Evolutionary conservation across 1,140 invertebrate genomes (phyloP).

Genomic region (Zaprionus tsacasi): DNA sequence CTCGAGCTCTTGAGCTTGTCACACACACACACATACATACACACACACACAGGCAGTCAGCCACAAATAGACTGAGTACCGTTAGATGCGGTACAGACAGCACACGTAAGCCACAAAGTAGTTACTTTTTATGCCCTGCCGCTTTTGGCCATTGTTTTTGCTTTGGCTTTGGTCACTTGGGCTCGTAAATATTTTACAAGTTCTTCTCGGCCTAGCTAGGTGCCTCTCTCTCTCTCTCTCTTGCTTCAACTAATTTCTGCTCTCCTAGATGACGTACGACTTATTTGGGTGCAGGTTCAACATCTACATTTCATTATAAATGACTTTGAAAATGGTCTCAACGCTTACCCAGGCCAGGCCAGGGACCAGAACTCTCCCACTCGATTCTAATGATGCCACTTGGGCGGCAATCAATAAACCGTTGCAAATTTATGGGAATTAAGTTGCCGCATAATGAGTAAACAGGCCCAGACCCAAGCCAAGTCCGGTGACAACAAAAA

Average conservation of each 20-base stretch:
- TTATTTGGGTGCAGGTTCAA: constrained; percentile 51
- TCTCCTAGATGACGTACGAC: constrained; percentile 69
- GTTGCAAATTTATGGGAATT: constrained; percentile 50
- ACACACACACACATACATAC: constrained; percentile 23
- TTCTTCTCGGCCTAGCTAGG: constrained; percentile 32
- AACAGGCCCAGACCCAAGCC: constrained; percentile 10
- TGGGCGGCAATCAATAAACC: constrained; percentile 51
- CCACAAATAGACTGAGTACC: constrained; percentile 7
- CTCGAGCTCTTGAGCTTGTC: constrained; percentile 34
- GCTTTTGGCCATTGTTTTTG: constrained; percentile 56
- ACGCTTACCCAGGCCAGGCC: neutral
- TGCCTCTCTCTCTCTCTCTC: neutral
- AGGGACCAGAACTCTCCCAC: neutral
- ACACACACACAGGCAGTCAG: constrained; percentile 1
- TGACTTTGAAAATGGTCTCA: constrained; percentile 73
- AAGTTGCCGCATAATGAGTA: constrained; percentile 49
- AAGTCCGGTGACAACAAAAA: neutral
- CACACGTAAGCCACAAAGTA: constrained; percentile 80
- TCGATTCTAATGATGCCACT: constrained; percentile 49
- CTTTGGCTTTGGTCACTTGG: constrained; percentile 53
- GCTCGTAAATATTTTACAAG: constrained; percentile 82
- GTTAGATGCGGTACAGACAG: neutral
- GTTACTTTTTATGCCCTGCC: constrained; percentile 75
- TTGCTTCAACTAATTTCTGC: constrained; percentile 62
- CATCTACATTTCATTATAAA: constrained; percentile 81